Percentiles rank a stretch among this genome's conserved stretches.
Evolutionary conservation across 1,140 invertebrate species (phyloP).

Genomic region (Akabosia matsudoensis): DNA sequence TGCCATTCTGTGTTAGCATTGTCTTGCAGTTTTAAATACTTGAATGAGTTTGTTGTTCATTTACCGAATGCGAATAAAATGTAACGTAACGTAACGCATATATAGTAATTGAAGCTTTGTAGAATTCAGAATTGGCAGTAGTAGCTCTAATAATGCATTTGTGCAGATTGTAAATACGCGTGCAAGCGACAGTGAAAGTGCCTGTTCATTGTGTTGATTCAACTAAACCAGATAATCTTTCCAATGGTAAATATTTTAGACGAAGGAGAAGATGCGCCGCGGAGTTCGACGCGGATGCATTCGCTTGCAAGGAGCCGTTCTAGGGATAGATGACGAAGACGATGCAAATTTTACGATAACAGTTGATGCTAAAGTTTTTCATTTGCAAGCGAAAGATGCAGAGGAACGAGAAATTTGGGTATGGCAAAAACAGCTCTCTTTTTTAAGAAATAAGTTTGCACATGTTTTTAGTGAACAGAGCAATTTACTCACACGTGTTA

Average conservation of each 20-base stretch:
- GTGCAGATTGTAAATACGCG: too few relatives aligned
- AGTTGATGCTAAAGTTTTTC: conserved; percentile 93
- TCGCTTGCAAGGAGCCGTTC: conserved; percentile 84
- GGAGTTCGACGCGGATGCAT: conserved; percentile 95
- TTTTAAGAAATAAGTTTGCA: neutral
- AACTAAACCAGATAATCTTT: too few relatives aligned
- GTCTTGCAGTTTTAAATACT: too few relatives aligned
- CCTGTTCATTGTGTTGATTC: too few relatives aligned
- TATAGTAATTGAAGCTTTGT: too few relatives aligned
- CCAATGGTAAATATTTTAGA: conserved; percentile 76
- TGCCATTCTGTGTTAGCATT: too few relatives aligned
- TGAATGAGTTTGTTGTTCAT: too few relatives aligned
- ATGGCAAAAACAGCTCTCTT: neutral
- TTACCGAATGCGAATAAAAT: too few relatives aligned
- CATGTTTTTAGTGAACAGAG: neutral
- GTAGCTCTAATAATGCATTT: too few relatives aligned
- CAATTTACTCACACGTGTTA: neutral
- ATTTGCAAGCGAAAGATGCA: conserved; percentile 92
- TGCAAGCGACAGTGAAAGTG: too few relatives aligned
- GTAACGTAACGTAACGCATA: too few relatives aligned
- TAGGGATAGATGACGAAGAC: conserved; percentile 98
- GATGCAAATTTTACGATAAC: conserved; percentile 99
- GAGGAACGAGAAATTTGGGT: conserved; percentile 91
- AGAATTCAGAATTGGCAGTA: too few relatives aligned
- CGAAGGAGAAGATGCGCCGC: conserved; percentile 97